Evolutionary conservation across 2,797 vertebrate genomes (phyloP).

Genomic region (Myotis findleyi): DNA sequence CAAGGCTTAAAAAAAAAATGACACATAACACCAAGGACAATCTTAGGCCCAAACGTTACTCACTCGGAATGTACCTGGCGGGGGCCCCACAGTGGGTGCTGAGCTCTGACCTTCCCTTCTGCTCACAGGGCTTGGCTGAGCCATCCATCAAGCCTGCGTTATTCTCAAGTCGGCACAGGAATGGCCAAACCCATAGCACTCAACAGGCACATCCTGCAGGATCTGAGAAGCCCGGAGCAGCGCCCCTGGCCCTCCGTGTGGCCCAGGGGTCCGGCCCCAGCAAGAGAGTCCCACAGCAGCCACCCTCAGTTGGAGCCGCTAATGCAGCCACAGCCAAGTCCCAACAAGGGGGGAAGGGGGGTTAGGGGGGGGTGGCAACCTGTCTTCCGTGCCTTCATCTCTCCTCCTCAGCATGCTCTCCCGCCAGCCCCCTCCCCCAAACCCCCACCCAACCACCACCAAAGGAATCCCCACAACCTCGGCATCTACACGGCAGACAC

Average conservation of each 20-base stretch:
- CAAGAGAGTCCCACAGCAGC: neutral
- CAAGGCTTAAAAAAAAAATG: neutral
- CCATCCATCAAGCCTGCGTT: fast-evolving
- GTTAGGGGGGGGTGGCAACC: no score
- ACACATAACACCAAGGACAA: neutral
- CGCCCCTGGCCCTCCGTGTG: fast-evolving
- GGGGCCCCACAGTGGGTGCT: fast-evolving
- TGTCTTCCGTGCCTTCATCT: neutral
- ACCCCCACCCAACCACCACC: neutral
- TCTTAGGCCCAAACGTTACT: neutral
- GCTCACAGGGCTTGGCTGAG: neutral
- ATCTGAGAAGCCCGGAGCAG: neutral
- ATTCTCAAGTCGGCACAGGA: neutral
- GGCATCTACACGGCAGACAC: fast-evolving
- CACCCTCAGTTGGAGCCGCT: neutral
- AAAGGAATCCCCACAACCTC: neutral
- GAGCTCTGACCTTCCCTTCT: neutral
- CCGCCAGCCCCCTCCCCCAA: fast-evolving
- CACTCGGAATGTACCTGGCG: neutral
- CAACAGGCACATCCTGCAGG: neutral
- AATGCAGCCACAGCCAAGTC: no score
- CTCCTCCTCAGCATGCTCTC: neutral
- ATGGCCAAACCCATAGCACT: fast-evolving
- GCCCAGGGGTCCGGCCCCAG: neutral
- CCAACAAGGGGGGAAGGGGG: no score